Base-by-base conservation (phyloP, 2,888 invertebrate genomes). In the Conops quadrifasciatus region DNA sequence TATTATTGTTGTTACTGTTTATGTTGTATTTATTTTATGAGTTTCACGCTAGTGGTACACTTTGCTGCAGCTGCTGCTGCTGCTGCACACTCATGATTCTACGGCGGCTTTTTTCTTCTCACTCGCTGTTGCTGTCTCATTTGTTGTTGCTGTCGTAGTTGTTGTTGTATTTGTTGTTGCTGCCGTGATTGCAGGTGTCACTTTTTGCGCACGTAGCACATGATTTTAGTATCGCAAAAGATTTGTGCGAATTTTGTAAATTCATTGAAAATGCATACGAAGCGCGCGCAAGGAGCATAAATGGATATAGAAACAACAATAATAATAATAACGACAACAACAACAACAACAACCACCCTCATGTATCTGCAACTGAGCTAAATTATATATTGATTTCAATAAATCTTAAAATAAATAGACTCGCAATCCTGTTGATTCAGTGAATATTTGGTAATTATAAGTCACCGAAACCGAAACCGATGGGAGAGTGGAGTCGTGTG, bases 131-230 rank as follows among this genome's bases (percentile, higher is more conserved):
- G 36, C 9, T 9, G 36, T 36, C 36, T 7, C 5, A 7, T 36
- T 36, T 36, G 36, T 36, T 36, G 36, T 36, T 36, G 36, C 36
- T 36, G 36, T 36, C 9, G 9, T 49, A 2, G 49, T 19, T 49
- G 49, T 16, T 49, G 49, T 16, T 49, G 49, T 19, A 5, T 3
- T 16, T 49, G 49, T 49, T 49, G 19, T 49, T 49, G 49, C n/a
- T 49, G 49, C 4, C 49, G 49, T 49, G 49, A 49, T 49, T 49
- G 49, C 49, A 49, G 49, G 49, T 49, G 49, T 49, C 49, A 19
- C 36, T 49, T 49, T 49, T 15, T 16, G 49, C 49, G 15, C 49
- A 49, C 49, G 49, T 49, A 49, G 49, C 49, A 16, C 49, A 19
- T 49, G 49, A 49, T 49, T 49, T 49, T 19, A 16, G 15, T 49